Evolutionary conservation across 2,113 vertebrate species (phyloP).

Genomic region (Oncorhynchus gorbuscha): DNA sequence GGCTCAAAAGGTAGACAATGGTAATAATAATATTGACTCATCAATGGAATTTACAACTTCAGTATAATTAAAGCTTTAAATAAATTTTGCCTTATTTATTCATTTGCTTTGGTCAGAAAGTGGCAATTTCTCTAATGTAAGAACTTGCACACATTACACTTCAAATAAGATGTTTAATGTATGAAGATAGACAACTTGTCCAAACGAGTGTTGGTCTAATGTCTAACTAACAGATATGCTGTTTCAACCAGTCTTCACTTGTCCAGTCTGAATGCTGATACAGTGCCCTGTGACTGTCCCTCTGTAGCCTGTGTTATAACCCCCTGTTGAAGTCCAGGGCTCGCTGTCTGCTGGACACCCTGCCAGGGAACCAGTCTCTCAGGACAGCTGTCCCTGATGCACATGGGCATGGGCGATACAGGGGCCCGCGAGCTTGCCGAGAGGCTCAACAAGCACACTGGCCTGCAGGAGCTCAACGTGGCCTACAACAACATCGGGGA

Average conservation of each 20-base stretch:
- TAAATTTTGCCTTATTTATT: no score
- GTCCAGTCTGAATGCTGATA: slow-evolving; percentile 4
- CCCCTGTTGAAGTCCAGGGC: slow-evolving; percentile 74
- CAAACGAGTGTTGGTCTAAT: no score
- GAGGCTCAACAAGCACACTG: slow-evolving; percentile 71
- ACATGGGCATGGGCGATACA: slow-evolving; percentile 81
- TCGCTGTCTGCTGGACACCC: slow-evolving; percentile 74
- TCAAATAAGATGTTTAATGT: no score
- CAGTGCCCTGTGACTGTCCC: background rate
- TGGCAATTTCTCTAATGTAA: no score
- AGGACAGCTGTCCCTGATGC: slow-evolving; percentile 82
- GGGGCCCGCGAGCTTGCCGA: slow-evolving; percentile 77
- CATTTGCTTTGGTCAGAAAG: no score
- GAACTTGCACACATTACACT: no score
- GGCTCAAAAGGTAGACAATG: no score
- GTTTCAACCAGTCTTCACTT: background rate
- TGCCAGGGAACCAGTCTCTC: slow-evolving; percentile 81
- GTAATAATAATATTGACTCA: no score
- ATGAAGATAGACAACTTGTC: no score
- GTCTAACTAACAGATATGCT: background rate
- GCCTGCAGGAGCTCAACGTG: slow-evolving; percentile 87
- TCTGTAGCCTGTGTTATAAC: slow-evolving; percentile 85
- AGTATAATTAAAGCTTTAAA: no score
- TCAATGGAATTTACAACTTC: no score
- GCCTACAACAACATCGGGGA: slow-evolving; percentile 91